Conservation (phyloP, 1,140 invertebrate genomes). For the Drosophila oshimai region DNA sequence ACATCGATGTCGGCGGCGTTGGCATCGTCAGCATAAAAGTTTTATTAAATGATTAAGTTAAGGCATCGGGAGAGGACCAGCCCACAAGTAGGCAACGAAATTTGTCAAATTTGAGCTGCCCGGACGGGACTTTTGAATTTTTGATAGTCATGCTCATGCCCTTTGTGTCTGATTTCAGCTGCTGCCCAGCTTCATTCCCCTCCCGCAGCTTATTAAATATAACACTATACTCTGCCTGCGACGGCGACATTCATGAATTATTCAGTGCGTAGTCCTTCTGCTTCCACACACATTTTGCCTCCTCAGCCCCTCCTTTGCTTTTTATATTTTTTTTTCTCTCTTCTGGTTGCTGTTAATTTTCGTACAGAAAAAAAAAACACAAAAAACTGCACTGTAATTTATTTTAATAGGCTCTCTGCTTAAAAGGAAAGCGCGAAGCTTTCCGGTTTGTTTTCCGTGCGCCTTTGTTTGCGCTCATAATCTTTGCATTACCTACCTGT, state of each 20-base stretch:
- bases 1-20: constrained; percentile 34
- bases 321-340: not conserved
- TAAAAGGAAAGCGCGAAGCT: constrained; percentile 41
- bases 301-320: constrained; percentile 51
- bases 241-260: constrained; percentile 70
- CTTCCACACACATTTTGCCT: constrained; percentile 27
- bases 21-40: constrained; percentile 72
- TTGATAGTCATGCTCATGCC: constrained; percentile 65
- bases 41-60: constrained; percentile 80
- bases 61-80: constrained; percentile 44
- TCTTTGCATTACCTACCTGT: constrained; percentile 59
- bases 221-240: constrained; percentile 55
- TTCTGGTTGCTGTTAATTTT: constrained; percentile 59
- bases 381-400: constrained; percentile 75
- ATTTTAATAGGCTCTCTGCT: constrained; percentile 70
- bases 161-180: constrained; percentile 53
- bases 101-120: constrained; percentile 63
- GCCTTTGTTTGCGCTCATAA: constrained; percentile 52
- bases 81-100: constrained; percentile 59
- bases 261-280: constrained; percentile 71
- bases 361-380: constrained; percentile 24
- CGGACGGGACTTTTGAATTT: constrained; percentile 65
- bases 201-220: constrained; percentile 70
- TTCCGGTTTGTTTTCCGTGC: constrained; percentile 38
- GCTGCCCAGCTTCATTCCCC: not conserved